A percentile compares a stretch with the other conserved stretches of the same genome.
Evolutionary conservation across 2,113 vertebrate genomes (phyloP).

Genomic region (Dinomys branickii): DNA sequence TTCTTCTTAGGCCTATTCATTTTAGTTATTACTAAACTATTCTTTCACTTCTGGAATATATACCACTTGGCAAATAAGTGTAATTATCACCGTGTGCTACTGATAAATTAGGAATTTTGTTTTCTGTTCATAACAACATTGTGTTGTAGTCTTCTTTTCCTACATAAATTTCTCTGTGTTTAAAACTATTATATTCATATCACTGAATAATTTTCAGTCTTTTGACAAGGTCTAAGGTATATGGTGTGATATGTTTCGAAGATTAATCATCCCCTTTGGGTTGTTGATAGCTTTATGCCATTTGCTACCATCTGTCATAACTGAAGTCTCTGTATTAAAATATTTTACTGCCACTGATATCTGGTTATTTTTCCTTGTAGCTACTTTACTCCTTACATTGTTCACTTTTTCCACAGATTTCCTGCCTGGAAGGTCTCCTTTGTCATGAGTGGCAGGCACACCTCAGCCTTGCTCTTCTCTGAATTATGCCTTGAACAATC

Average conservation of each 20-base stretch:
- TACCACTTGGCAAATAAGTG: background rate
- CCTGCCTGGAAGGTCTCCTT: background rate
- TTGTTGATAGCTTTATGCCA: background rate
- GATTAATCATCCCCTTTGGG: background rate
- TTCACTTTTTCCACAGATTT: background rate
- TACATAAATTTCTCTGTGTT: background rate
- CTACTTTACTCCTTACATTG: background rate
- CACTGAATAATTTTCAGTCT: background rate
- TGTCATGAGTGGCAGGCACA: background rate
- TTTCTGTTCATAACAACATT: background rate
- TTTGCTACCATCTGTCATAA: background rate
- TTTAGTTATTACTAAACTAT: background rate
- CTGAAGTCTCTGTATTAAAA: background rate
- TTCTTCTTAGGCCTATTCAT: background rate
- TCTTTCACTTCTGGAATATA: constrained; percentile 29
- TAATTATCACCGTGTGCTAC: background rate
- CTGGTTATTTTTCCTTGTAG: background rate
- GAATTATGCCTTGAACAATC: background rate
- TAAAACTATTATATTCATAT: background rate
- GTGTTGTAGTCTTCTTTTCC: background rate
- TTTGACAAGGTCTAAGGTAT: background rate
- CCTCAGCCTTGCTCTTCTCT: background rate
- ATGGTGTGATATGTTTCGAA: background rate
- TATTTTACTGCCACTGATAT: background rate
- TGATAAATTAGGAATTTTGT: constrained; percentile 15